Evolutionary conservation across 2,113 vertebrate genomes (phyloP), one percentile per base, ranked within the genome.

Genomic region (Craseonycteris thonglongyai): DNA sequence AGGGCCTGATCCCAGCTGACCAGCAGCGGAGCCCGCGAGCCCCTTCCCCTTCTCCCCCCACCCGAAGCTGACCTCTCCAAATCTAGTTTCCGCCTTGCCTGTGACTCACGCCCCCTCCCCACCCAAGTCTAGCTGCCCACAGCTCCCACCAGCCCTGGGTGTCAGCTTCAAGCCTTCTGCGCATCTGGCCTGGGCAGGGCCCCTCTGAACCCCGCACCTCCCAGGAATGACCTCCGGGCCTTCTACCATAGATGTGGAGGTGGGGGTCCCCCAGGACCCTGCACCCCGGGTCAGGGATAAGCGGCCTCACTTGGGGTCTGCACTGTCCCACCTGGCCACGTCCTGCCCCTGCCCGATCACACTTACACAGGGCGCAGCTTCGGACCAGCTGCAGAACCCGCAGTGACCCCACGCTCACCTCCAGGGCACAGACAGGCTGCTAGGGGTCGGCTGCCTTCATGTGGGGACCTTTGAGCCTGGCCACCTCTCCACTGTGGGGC

Each of bases 401-500:
- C 63, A 7, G 59, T 0, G 13, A 28, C 24, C 9, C 75, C 88
- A 1, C 10, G 5, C 38, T 21, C 45, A 3, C 0, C 58, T 28
- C 65, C 30, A 61, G 65, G 65, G 95, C 19, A 95, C 92, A 91
- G 51, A 92, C 65, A 54, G 33, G 66, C 47, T 65, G 19, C 56
- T 3, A 26, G 71, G 18, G 58, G 59, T 40, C 45, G 16, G 18
- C 0, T 5, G 24, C 14, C 97, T 97, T 97, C 97, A 96, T 97
- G 54, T 49, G 11, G 2, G 3, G 18, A 65, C 13, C 2, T 7
- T 11, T 9, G 35, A 76, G 26, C 40, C 42, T 2, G 1, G 56
- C 33, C 24, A 9, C 45, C 28, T 38, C 79, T 86, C 22, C 18
- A n/a, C 72, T 79, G 54, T 28, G 12, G 21, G 45, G 38, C 24